Evolutionary conservation across 2,113 vertebrate genomes (phyloP), one percentile per base, ranked within the genome.

Genomic region (Tiliqua scincoides): DNA sequence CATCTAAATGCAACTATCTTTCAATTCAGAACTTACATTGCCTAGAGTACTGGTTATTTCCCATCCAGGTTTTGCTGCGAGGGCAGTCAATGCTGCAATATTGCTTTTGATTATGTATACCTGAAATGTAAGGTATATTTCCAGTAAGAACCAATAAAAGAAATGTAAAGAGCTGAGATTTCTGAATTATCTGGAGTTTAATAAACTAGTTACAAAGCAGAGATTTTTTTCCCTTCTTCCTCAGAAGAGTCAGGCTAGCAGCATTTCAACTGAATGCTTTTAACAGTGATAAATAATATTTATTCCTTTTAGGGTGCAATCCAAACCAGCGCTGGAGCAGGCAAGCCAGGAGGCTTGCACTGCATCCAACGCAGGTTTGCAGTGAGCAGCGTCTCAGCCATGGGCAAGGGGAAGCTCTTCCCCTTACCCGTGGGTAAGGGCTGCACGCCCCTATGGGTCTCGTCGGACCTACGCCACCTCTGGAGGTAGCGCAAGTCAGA

Each of bases 61-160:
- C 97, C 97, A 98, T 21, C 95, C 96, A 0, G 83, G 62, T 91
- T 95, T 97, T 80, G 95, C 91, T 71, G 96, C 95, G 79, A 97
- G 83, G 0, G 70, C 85, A 54, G 89, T 91, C 90, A 97, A 90
- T 6, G 95, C 94, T 59, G 95, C 93, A 52, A 97, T 72, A 21
- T 96, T 97, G 93, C 88, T 94, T 67, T 96, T 92, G 82, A 94
- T 96, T 85, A 97, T 4, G 23, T 92, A 95, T 5, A 61, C 95
- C 97, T 98, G 92, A 87, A 95, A 96, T 0, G 1, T 27, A 95
- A 87, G 68, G 90, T 0, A 0, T 2, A 32, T 20, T n/a, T n/a
- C n/a, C n/a, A 89, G 76, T 88, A 81, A n/a, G n/a, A n/a, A 89
- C 88, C 86, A 78, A 3, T 1, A 75, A 83, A 20, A 18, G 3